Conservation (phyloP, 2,113 vertebrate species). For the Mystacornis crossleyi region DNA sequence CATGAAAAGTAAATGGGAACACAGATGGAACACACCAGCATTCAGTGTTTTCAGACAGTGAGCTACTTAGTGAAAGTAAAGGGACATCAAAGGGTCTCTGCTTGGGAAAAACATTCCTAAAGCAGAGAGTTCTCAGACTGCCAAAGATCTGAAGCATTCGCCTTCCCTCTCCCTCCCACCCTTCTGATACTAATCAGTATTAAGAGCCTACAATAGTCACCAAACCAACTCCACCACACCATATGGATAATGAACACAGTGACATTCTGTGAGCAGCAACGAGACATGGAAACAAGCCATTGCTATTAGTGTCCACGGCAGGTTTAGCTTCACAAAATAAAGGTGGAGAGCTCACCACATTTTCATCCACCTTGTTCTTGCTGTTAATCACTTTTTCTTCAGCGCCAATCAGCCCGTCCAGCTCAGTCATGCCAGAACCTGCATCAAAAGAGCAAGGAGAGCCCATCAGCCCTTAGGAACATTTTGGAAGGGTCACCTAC, state of each 20-base stretch:
- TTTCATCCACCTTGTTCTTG: constrained; percentile 88
- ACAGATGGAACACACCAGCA: neutral
- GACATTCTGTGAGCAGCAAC: neutral
- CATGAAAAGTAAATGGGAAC: neutral
- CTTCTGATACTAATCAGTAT: neutral
- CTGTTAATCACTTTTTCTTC: constrained; percentile 94
- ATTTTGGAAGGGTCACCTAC: neutral
- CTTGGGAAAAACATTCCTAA: neutral
- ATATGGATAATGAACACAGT: neutral
- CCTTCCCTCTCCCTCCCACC: neutral
- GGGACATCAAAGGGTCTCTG: neutral
- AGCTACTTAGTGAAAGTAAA: neutral
- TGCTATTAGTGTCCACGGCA: neutral
- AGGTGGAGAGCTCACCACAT: constrained; percentile 83
- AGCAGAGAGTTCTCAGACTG: neutral
- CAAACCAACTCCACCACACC: neutral
- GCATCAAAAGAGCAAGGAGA: constrained; percentile 29
- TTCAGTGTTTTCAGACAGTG: rapidly evolving
- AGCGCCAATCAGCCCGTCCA: constrained; percentile 88
- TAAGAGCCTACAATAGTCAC: neutral
- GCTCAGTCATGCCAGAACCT: constrained; percentile 90
- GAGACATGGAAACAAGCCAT: neutral
- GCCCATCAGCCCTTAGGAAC: neutral
- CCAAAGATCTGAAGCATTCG: neutral
- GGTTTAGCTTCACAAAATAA: neutral